Evolutionary conservation across 2,888 invertebrate species (phyloP).

Genomic region (Salticus scenicus): DNA sequence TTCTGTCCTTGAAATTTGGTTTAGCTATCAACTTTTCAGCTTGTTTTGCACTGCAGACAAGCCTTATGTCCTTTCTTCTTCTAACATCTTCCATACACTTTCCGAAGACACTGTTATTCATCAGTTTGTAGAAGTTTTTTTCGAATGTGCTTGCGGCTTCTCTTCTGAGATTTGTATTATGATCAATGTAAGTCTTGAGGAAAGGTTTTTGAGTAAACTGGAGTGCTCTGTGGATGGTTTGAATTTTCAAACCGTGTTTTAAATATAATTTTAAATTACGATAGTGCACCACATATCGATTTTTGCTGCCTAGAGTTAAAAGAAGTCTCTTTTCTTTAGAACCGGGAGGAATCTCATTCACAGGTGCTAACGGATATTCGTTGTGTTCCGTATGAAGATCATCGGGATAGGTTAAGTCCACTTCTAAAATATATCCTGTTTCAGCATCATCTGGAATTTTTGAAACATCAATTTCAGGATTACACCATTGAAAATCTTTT

Average conservation of each 20-base stretch:
- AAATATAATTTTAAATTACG: not conserved
- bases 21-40: constrained; percentile 23
- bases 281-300: not conserved
- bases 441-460: too few species aligned
- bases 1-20: constrained; percentile 48
- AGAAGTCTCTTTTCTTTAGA: not conserved
- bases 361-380: not conserved
- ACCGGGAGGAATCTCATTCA: too few species aligned
- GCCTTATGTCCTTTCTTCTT: not conserved
- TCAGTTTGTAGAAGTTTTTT: not conserved
- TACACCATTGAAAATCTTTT: too few species aligned
- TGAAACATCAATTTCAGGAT: too few species aligned
- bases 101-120: not conserved
- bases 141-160: not conserved
- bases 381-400: not conserved
- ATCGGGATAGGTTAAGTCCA: not conserved
- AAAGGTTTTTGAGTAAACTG: not conserved
- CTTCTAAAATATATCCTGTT: too few species aligned
- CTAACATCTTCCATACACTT: not conserved
- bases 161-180: not conserved
- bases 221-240: not conserved
- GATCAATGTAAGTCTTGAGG: not conserved
- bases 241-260: not conserved
- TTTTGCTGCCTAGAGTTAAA: not conserved
- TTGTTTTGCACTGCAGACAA: constrained; percentile 17